Conservation (phyloP, 2,113 vertebrate species). For the Apistogramma diplotaenia region DNA sequence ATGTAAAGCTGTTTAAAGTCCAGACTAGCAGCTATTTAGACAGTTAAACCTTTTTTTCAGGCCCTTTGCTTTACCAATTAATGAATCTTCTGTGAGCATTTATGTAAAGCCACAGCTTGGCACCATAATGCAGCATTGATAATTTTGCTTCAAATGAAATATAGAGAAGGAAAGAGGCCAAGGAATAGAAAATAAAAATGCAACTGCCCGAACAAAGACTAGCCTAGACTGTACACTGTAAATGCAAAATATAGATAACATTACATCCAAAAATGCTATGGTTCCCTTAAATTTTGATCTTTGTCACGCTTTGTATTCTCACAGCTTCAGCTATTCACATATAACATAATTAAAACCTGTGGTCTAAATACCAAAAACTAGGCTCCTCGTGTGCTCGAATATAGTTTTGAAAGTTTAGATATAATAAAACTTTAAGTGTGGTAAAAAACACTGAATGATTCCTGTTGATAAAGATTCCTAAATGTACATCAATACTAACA, state of each 20-base stretch:
- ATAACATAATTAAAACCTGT: not conserved
- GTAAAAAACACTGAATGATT: not conserved
- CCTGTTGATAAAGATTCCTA: not conserved
- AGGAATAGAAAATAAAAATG: not conserved
- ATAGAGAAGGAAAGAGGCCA: not conserved
- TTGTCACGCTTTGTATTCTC: not conserved
- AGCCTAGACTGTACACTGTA: not conserved
- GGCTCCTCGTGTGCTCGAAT: not conserved
- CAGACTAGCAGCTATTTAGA: not conserved
- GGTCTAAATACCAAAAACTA: not conserved
- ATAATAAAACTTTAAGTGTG: not conserved
- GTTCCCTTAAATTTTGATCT: not conserved
- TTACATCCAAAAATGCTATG: not conserved
- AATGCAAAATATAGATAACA: not conserved
- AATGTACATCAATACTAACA: not conserved
- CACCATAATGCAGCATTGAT: not conserved
- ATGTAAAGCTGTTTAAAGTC: not conserved
- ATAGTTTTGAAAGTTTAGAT: not conserved
- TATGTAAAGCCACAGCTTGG: not conserved
- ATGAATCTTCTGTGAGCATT: not conserved
- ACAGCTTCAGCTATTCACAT: not conserved
- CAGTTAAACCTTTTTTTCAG: not conserved
- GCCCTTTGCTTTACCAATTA: not conserved
- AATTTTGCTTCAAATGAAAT: not conserved
- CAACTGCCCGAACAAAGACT: not conserved